Evolutionary conservation across 2,888 invertebrate species (phyloP).

Genomic region (Phaedon cochleariae): DNA sequence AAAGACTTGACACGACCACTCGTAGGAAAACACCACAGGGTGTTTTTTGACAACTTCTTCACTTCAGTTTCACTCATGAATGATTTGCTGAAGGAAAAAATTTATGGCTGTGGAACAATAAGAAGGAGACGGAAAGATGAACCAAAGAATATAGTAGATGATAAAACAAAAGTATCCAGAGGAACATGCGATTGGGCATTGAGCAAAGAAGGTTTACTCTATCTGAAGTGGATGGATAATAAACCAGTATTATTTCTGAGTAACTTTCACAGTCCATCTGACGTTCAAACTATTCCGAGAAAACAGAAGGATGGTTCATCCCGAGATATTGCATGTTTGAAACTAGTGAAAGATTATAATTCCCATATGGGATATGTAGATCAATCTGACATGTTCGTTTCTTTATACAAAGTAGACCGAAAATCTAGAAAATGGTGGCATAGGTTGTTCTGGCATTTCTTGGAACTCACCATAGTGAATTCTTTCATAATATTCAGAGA

Average conservation of each 20-base stretch:
- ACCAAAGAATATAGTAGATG: constrained; percentile 1
- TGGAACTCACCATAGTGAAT: constrained; percentile 6
- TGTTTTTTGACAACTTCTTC: constrained; percentile 7
- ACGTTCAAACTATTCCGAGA: constrained; percentile 12
- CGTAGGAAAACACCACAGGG: constrained; percentile 10
- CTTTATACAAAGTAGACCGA: constrained; percentile 47
- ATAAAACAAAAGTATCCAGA: constrained; percentile 8
- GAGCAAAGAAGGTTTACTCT: not conserved
- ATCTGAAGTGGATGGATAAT: constrained; percentile 10
- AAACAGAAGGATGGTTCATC: constrained; percentile 19
- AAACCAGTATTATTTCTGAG: constrained; percentile 12
- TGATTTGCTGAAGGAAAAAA: too few species aligned
- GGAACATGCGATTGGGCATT: not conserved
- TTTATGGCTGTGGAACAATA: constrained; percentile 11
- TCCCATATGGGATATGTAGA: constrained; percentile 51
- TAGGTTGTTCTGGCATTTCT: constrained; percentile 20
- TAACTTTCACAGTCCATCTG: constrained; percentile 13
- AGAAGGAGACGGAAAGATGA: not conserved
- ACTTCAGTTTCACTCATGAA: too few species aligned
- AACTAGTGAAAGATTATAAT: constrained; percentile 47
- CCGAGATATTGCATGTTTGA: constrained; percentile 20
- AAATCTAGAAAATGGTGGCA: constrained; percentile 53
- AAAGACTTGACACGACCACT: not conserved
- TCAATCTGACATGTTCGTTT: constrained; percentile 49
- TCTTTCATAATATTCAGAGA: constrained; percentile 16